Percentiles rank a stretch among this genome's conserved stretches.
Conservation (phyloP, 1,140 invertebrate genomes). For the Druon quercuslanigerum region DNA sequence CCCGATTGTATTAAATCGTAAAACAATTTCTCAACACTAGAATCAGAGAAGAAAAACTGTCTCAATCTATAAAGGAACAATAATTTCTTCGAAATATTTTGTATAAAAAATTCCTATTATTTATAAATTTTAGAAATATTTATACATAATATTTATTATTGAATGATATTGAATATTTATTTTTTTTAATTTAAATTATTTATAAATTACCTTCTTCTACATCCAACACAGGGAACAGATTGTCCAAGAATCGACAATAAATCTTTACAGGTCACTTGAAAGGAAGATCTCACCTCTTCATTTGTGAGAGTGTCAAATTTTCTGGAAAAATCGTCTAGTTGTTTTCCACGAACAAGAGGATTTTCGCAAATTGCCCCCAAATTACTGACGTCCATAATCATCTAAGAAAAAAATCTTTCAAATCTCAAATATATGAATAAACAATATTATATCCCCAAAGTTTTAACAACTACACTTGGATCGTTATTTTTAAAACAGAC, state of each 20-base stretch:
- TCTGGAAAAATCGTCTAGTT: slow-evolving; percentile 88
- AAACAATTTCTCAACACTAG: slow-evolving; percentile 90
- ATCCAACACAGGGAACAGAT: slow-evolving; percentile 94
- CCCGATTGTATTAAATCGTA: slow-evolving; percentile 87
- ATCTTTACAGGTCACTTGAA: slow-evolving; percentile 89
- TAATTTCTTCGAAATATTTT: neutral
- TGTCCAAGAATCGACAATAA: slow-evolving; percentile 89
- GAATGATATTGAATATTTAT: neutral
- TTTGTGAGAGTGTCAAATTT: slow-evolving; percentile 87
- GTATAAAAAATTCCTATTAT: neutral
- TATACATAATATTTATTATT: neutral
- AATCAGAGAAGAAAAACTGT: slow-evolving; percentile 62
- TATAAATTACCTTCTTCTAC: slow-evolving; percentile 85
- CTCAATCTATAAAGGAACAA: neutral
- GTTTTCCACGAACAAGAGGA: slow-evolving; percentile 84
- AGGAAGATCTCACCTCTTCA: slow-evolving; percentile 86
- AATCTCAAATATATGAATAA: slow-evolving; percentile 37
- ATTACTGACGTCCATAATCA: slow-evolving; percentile 92
- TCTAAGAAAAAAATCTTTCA: slow-evolving; percentile 77
- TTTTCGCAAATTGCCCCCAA: slow-evolving; percentile 88
- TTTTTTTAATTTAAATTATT: neutral
- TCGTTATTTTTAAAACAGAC: no score
- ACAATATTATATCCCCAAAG: no score
- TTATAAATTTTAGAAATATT: no score
- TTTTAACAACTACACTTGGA: no score